Conservation (phyloP, 2,113 vertebrate genomes). For the Onychostoma macrolepis region DNA sequence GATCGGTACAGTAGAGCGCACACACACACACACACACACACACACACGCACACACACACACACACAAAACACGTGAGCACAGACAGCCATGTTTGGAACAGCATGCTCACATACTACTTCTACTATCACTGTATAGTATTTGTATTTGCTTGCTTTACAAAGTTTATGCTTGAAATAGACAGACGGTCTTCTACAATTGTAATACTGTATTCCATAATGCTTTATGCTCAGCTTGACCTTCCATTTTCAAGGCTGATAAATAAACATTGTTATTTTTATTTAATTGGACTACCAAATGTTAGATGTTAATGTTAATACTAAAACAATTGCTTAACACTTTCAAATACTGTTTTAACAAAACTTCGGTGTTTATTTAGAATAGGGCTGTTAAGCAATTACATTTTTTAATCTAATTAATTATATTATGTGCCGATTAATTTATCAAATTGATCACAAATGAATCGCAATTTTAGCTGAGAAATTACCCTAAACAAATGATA, state of each 20-base stretch:
- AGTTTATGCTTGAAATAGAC: background rate
- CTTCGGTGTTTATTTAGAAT: background rate
- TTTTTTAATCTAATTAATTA: too few relatives aligned
- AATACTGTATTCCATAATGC: background rate
- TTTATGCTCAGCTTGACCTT: background rate
- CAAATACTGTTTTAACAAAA: background rate
- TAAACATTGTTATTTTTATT: too few relatives aligned
- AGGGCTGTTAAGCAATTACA: too few relatives aligned
- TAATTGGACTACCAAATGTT: too few relatives aligned
- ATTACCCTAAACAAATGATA: too few relatives aligned
- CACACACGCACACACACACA: background rate
- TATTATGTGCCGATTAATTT: too few relatives aligned
- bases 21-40: background rate
- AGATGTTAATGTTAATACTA: too few relatives aligned
- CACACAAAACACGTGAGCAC: background rate
- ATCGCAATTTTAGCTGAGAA: too few relatives aligned
- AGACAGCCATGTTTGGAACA: background rate
- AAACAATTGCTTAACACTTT: background rate
- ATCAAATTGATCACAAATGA: too few relatives aligned
- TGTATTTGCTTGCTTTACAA: background rate
- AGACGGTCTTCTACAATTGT: background rate
- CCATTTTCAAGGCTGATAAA: background rate
- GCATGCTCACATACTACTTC: background rate
- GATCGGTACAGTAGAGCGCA: slow-evolving; percentile 81
- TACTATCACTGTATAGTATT: background rate